Evolutionary conservation across 2,113 vertebrate species (phyloP).

Genomic region (Rattus rattus): DNA sequence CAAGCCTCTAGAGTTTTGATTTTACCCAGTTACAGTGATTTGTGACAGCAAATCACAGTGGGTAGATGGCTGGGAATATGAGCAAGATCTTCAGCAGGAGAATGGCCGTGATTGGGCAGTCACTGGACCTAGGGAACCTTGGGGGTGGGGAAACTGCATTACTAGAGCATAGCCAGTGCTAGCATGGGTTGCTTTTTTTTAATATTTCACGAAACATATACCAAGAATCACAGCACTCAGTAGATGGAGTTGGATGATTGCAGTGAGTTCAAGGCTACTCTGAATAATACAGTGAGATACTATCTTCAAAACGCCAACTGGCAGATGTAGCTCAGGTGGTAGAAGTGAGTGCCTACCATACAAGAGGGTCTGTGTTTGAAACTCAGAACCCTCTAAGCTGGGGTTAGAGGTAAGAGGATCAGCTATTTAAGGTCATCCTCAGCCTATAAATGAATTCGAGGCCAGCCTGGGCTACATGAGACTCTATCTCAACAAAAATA

Average conservation of each 20-base stretch:
- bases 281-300: neutral
- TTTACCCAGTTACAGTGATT: too few relatives aligned
- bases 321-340: neutral
- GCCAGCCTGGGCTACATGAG: neutral
- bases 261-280: neutral
- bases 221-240: neutral
- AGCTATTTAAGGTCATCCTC: neutral
- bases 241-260: too few relatives aligned
- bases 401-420: neutral
- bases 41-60: too few relatives aligned
- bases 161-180: too few relatives aligned
- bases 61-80: too few relatives aligned
- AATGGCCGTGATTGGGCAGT: too few relatives aligned
- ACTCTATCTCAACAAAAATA: neutral
- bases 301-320: neutral
- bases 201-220: too few relatives aligned
- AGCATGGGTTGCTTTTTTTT: too few relatives aligned
- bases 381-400: neutral
- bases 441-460: neutral
- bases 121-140: too few relatives aligned
- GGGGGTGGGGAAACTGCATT: too few relatives aligned
- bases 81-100: too few relatives aligned
- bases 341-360: neutral
- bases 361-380: neutral
- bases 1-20: too few relatives aligned